A percentile compares a stretch with the other conserved stretches of the same genome.
Evolutionary conservation across 2,113 vertebrate genomes (phyloP).

Genomic region (Anseranas semipalmata): DNA sequence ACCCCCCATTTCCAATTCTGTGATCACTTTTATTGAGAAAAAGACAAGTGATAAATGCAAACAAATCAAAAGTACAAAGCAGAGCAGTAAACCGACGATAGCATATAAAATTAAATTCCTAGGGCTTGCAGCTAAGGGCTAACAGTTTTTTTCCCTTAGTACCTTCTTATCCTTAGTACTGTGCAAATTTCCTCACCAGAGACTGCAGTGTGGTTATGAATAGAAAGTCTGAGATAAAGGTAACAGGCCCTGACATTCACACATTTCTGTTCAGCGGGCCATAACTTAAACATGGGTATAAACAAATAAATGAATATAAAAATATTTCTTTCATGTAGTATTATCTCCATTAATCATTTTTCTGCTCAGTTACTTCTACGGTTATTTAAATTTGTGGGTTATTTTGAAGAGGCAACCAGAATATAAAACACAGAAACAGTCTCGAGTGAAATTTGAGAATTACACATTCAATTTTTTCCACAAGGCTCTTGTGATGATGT

Average conservation of each 20-base stretch:
- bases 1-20: neutral
- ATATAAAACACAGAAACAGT: neutral
- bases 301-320: conserved; percentile 11
- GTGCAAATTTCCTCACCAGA: neutral
- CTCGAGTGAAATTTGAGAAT: neutral
- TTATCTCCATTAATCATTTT: neutral
- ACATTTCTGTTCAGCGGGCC: neutral
- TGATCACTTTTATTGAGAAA: neutral
- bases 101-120: neutral
- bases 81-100: neutral
- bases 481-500: neutral
- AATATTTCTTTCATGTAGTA: neutral
- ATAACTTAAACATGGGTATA: neutral
- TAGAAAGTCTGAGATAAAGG: neutral
- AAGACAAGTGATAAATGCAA: neutral
- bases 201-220: neutral
- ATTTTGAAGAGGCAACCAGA: conserved; percentile 16
- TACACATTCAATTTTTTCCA: neutral
- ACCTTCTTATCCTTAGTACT: neutral
- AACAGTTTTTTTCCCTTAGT: neutral
- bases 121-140: neutral
- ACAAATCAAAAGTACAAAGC: neutral
- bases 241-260: neutral
- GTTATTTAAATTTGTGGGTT: conserved; percentile 5
- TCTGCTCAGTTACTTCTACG: neutral